phyloP scores from a whole-genome alignment of 2,113 vertebrate species.

The Xiphophorus couchianus region DNA sequence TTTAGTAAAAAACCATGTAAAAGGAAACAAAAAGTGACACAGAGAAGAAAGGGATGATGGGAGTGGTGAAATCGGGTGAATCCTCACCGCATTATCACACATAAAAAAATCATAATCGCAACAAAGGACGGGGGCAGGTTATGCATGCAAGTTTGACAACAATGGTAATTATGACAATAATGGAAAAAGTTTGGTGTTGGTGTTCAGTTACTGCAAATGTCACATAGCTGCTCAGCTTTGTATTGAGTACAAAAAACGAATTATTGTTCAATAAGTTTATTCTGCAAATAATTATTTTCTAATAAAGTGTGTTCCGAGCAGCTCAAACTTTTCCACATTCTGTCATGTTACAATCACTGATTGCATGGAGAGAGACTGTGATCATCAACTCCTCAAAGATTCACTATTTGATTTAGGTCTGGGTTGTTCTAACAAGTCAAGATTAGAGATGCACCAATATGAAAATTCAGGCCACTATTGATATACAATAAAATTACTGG shows the following conservation, averaged over 20 bases:
- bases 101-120: slow-evolving; percentile 76
- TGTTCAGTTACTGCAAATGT: slow-evolving; percentile 20
- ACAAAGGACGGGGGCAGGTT: slow-evolving; percentile 83
- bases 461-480: neutral
- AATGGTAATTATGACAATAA: slow-evolving; percentile 86
- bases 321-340: neutral
- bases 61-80: slow-evolving; percentile 73
- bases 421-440: neutral
- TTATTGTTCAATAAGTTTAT: slow-evolving; percentile 34
- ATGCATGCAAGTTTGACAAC: slow-evolving; percentile 85
- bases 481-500: neutral
- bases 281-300: neutral
- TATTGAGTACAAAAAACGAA: neutral
- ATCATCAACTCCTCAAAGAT: neutral
- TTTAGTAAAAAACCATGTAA: slow-evolving; percentile 98
- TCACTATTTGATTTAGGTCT: too few relatives aligned
- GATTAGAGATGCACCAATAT: neutral
- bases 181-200: slow-evolving; percentile 66
- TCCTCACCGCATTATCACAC: slow-evolving; percentile 77
- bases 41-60: slow-evolving; percentile 73
- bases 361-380: neutral
- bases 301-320: neutral
- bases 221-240: slow-evolving; percentile 26
- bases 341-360: neutral
- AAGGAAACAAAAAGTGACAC: slow-evolving; percentile 86